Percentiles rank a stretch among this genome's conserved stretches.
phyloP scores from a whole-genome alignment of 2,888 invertebrate genomes.

The Timandra comae region DNA sequence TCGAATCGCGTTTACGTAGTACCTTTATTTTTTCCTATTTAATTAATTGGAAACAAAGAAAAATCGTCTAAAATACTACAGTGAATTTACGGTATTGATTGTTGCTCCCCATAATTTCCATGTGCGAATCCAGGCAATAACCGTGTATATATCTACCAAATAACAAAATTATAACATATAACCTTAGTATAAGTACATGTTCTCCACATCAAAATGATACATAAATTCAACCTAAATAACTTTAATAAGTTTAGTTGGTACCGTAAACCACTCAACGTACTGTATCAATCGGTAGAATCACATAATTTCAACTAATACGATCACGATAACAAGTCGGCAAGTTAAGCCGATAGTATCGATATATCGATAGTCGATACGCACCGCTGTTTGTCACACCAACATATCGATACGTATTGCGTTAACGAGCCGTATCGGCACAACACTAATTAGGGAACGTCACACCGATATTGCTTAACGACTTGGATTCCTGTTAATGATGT shows the following conservation, averaged over 20 bases:
- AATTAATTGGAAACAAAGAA: not conserved
- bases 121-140: no score
- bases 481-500: not conserved
- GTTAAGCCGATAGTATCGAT: not conserved
- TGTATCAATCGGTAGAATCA: not conserved
- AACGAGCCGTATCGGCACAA: conserved; percentile 7
- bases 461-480: conserved; percentile 4
- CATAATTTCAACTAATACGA: not conserved
- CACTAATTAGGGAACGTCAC: conserved; percentile 16
- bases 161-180: not conserved
- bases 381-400: not conserved
- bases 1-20: no score
- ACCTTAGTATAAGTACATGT: not conserved
- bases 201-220: not conserved
- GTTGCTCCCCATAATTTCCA: not conserved
- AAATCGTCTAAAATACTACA: not conserved
- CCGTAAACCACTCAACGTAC: not conserved
- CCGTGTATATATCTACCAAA: not conserved
- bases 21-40: no score
- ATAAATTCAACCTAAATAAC: no score
- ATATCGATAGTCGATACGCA: not conserved
- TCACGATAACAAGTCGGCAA: not conserved
- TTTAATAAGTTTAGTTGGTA: not conserved
- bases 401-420: conserved; percentile 6
- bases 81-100: not conserved